Percentiles rank a stretch among this genome's conserved stretches.
Conservation (phyloP, 1,140 invertebrate genomes). For the Aphaenogaster floridana region DNA sequence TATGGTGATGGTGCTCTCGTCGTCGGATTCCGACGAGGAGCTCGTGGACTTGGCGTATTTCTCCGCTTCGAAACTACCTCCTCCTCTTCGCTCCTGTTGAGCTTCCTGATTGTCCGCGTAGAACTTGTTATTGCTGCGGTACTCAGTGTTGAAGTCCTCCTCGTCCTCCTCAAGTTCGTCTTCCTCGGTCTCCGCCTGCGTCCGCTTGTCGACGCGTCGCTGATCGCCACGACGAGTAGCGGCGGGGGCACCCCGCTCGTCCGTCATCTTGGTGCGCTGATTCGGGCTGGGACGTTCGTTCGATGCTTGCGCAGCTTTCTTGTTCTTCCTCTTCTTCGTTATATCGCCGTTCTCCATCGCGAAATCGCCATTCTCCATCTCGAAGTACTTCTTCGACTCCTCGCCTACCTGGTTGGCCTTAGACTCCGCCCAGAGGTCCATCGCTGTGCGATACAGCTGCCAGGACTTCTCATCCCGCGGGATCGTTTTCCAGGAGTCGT, state of each 20-base stretch:
- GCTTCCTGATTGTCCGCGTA: conserved; percentile 61
- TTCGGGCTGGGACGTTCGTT: conserved; percentile 73
- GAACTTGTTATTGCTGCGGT: conserved; percentile 66
- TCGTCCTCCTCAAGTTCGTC: conserved; percentile 80
- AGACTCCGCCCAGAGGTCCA: conserved; percentile 86
- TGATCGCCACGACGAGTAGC: conserved; percentile 66
- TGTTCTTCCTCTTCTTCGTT: conserved; percentile 69
- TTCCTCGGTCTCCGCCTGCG: conserved; percentile 82
- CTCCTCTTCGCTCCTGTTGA: conserved; percentile 53
- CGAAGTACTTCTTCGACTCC: conserved; percentile 75
- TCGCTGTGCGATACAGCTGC: conserved; percentile 86
- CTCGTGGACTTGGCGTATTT: conserved; percentile 83
- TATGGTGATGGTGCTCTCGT: conserved; percentile 84
- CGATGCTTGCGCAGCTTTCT: conserved; percentile 57
- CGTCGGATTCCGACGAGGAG: conserved; percentile 82
- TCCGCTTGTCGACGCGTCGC: conserved; percentile 60
- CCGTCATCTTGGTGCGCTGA: conserved; percentile 72
- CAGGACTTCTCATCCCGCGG: conserved; percentile 86
- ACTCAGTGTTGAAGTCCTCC: conserved; percentile 77
- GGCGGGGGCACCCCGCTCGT: conserved; percentile 64
- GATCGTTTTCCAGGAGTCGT: conserved; percentile 86
- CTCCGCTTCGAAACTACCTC: conserved; percentile 57
- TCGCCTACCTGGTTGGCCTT: conserved; percentile 75
- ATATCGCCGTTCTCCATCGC: conserved; percentile 69
- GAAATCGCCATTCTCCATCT: conserved; percentile 75